phyloP scores from a whole-genome alignment of 1,140 invertebrate species.

The Trachelipus rathkii region DNA sequence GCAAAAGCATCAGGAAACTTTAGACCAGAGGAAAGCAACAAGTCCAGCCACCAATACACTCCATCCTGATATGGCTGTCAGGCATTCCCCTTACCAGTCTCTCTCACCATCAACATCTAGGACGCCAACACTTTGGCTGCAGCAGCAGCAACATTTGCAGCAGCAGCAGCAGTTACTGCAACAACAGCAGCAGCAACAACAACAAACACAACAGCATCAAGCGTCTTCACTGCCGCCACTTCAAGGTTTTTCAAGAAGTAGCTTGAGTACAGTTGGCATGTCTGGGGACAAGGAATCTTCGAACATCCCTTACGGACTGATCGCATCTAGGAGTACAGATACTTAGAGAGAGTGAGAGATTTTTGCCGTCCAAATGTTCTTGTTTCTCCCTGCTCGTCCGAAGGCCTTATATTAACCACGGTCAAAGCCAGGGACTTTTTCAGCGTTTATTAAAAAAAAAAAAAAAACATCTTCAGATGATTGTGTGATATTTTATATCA shows the following conservation, averaged over 20 bases:
- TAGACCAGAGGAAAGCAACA: conserved; percentile 39
- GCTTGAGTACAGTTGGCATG: not conserved
- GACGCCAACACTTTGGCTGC: not conserved
- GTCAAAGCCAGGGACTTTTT: not conserved
- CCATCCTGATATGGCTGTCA: conserved; percentile 45
- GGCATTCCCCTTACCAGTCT: conserved; percentile 26
- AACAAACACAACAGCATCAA: not conserved
- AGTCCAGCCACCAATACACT: conserved; percentile 43
- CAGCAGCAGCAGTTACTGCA: not conserved
- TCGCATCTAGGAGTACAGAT: not conserved
- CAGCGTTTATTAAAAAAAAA: not conserved
- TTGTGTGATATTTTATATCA: conserved; percentile 2
- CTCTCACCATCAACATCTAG: not conserved
- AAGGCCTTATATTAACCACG: conserved; percentile 4
- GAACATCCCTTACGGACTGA: not conserved
- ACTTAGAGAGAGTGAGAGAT: conserved; percentile 10
- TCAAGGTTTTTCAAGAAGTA: not conserved
- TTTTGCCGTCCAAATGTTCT: not conserved
- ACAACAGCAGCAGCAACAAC: not conserved
- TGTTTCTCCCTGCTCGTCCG: not conserved
- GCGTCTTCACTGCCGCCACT: not conserved
- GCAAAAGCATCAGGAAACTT: conserved; percentile 43
- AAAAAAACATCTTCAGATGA: not conserved
- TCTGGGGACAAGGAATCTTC: not conserved
- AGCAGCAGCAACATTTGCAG: not conserved